phyloP scores from a whole-genome alignment of 2,888 invertebrate genomes.

The Nomada fabriciana region DNA sequence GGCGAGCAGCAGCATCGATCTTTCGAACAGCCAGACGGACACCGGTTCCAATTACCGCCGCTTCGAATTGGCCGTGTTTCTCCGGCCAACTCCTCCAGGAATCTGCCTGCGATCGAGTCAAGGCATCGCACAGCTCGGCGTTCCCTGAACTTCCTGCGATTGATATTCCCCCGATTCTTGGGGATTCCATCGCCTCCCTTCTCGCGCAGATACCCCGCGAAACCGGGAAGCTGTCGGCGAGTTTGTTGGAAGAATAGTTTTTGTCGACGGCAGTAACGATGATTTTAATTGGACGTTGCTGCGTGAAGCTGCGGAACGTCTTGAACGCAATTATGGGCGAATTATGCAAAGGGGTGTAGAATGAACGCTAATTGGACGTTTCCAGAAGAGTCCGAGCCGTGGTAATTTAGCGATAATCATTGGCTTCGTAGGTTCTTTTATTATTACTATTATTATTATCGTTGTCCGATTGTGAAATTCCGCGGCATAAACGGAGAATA shows the following conservation, averaged over 20 bases:
- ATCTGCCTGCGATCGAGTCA: constrained; percentile 62
- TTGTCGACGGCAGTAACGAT: constrained; percentile 11
- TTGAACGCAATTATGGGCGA: constrained; percentile 22
- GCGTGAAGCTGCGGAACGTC: not conserved
- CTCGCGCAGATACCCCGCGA: not conserved
- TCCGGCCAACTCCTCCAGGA: constrained; percentile 66
- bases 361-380: constrained; percentile 25
- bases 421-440: not conserved
- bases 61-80: constrained; percentile 75
- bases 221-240: not conserved
- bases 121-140: constrained; percentile 39
- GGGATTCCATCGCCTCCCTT: constrained; percentile 1
- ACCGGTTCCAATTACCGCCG: constrained; percentile 76
- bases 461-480: not conserved
- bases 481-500: not conserved
- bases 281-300: constrained; percentile 35
- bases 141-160: constrained; percentile 46
- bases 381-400: not conserved
- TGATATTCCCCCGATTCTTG: constrained; percentile 59
- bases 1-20: constrained; percentile 61
- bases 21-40: constrained; percentile 67
- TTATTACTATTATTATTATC: not conserved
- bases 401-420: not conserved
- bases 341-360: constrained; percentile 11
- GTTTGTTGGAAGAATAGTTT: not conserved